Percentiles rank a stretch among this genome's conserved stretches.
These are phyloP conservation scores for Alviniconcha marisindica DNA, from an alignment of 1,140 invertebrate species.

Conservation along the genomic window DNA sequence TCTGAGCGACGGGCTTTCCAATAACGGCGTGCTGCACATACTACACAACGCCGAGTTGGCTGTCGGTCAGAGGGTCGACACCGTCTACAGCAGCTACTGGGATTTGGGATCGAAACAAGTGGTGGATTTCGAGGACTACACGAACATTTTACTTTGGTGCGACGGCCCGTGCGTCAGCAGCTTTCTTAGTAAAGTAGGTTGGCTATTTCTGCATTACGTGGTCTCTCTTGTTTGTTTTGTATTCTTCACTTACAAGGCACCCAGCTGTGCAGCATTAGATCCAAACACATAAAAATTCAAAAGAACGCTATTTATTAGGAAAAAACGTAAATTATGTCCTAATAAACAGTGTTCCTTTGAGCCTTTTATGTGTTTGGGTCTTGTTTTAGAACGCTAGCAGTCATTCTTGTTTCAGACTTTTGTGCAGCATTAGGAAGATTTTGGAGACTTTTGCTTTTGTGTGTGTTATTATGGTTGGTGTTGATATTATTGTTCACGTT, in stretches of 20 bases:
- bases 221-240: not conserved
- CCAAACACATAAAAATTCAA: too few relatives aligned
- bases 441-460: too few relatives aligned
- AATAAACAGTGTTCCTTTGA: too few relatives aligned
- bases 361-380: too few relatives aligned
- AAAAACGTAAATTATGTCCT: too few relatives aligned
- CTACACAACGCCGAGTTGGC: not conserved
- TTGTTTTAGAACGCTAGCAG: too few relatives aligned
- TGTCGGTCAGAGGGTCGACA: not conserved
- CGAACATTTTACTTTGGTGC: constrained; percentile 3
- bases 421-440: too few relatives aligned
- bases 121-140: not conserved
- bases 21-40: not conserved
- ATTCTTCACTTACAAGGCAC: not conserved
- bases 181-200: not conserved
- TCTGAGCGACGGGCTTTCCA: constrained; percentile 7
- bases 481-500: too few relatives aligned
- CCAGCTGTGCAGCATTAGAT: not conserved
- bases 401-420: too few relatives aligned
- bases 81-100: not conserved
- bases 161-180: not conserved
- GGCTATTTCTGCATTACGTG: not conserved
- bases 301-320: too few relatives aligned
- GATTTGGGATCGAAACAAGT: not conserved
- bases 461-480: too few relatives aligned